Conservation (phyloP, 1,140 invertebrate genomes). For the Sycophila sp. region DNA sequence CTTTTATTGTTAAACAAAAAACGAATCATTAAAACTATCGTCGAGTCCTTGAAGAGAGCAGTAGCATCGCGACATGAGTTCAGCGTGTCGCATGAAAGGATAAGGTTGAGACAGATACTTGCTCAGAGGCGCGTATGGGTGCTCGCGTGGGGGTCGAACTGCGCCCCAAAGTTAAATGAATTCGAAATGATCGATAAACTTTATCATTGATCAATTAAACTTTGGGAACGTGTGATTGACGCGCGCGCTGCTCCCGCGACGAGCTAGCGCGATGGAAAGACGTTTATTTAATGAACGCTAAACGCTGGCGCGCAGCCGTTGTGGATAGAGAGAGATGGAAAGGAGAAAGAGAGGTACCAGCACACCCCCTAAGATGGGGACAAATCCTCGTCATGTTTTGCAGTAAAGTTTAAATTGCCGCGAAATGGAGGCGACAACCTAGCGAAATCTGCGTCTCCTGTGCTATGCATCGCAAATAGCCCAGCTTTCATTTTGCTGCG, state of each 20-base stretch:
- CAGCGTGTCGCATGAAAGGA: too few species aligned
- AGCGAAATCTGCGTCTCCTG: not conserved
- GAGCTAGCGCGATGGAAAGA: not conserved
- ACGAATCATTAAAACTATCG: too few species aligned
- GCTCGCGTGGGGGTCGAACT: not conserved
- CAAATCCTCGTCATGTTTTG: constrained; percentile 51
- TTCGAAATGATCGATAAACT: constrained; percentile 69
- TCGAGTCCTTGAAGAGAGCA: too few species aligned
- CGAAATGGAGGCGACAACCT: constrained; percentile 30
- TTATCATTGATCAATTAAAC: constrained; percentile 70
- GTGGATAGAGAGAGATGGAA: not conserved
- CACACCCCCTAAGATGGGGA: not conserved
- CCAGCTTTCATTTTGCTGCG: too few species aligned
- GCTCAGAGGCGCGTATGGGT: not conserved
- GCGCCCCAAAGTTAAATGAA: constrained; percentile 64
- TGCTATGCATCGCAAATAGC: constrained; percentile 9
- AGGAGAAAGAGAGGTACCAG: constrained; percentile 7
- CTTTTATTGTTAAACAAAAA: too few species aligned
- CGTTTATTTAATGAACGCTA: constrained; percentile 42
- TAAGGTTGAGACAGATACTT: too few species aligned
- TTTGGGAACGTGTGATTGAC: constrained; percentile 67
- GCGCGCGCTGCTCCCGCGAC: constrained; percentile 37
- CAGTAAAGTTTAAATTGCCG: constrained; percentile 56
- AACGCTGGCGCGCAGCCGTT: constrained; percentile 1
- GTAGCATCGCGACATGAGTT: too few species aligned